phyloP scores from a whole-genome alignment of 2,888 invertebrate species.

The Palloptera scutellata region DNA sequence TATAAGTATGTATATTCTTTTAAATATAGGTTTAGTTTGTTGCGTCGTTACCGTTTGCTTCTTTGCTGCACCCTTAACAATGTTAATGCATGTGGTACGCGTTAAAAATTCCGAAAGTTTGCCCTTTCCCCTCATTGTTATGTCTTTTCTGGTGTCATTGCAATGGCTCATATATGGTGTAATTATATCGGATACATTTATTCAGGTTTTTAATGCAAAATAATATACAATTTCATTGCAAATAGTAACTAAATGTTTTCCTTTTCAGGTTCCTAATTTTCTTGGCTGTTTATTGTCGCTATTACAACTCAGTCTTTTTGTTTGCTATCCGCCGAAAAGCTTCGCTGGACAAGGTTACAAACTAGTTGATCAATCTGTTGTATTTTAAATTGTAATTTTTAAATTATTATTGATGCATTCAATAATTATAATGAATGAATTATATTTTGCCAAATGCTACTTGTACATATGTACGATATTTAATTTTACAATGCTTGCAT shows the following conservation, averaged over 20 bases:
- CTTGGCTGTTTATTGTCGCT: conserved; percentile 78
- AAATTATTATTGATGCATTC: no score
- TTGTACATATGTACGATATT: no score
- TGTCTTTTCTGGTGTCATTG: conserved; percentile 81
- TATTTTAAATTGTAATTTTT: conserved; percentile 37
- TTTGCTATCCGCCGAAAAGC: conserved; percentile 71
- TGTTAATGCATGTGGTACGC: conserved; percentile 80
- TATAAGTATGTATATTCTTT: background rate
- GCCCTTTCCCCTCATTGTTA: conserved; percentile 86
- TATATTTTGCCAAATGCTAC: no score
- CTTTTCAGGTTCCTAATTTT: conserved; percentile 77
- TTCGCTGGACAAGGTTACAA: conserved; percentile 62
- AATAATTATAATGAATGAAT: no score
- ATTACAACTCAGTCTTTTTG: conserved; percentile 74
- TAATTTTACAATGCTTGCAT: no score
- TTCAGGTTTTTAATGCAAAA: conserved; percentile 69
- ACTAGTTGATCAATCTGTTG: conserved; percentile 55
- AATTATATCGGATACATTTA: conserved; percentile 78
- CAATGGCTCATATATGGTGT: conserved; percentile 88
- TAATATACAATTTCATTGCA: background rate
- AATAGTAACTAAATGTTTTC: background rate
- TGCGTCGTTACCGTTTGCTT: conserved; percentile 80
- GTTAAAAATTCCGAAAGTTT: conserved; percentile 84
- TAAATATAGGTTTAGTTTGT: conserved; percentile 69
- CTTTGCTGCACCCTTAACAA: conserved; percentile 83